Evolutionary conservation across 2,797 vertebrate genomes (phyloP).

Genomic region (Leucoraja ocellata): DNA sequence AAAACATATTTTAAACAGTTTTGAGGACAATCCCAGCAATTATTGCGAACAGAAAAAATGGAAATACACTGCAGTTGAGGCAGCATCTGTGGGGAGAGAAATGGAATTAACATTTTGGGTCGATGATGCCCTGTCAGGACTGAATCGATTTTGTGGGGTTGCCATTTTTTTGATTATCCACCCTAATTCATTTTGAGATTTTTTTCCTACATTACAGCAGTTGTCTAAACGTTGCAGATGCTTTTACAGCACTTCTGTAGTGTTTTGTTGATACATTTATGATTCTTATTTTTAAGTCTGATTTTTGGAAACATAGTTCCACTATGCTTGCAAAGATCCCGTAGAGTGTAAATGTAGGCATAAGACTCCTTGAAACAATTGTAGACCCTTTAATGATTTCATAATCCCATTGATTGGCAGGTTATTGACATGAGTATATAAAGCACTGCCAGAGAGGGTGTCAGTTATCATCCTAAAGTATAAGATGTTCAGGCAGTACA

Average conservation of each 20-base stretch:
- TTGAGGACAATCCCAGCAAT: not conserved
- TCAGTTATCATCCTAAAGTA: not conserved
- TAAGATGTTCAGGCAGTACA: not conserved
- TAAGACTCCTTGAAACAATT: not conserved
- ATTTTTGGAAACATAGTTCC: not conserved
- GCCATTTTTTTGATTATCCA: not conserved
- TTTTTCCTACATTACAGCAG: not conserved
- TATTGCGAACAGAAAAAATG: too few species aligned
- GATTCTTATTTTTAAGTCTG: not conserved
- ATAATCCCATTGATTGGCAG: not conserved
- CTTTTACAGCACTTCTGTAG: not conserved
- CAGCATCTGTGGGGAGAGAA: too few species aligned
- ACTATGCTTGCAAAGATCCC: not conserved
- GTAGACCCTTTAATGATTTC: not conserved
- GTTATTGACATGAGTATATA: not conserved
- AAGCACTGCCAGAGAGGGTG: not conserved
- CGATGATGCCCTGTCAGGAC: too few species aligned
- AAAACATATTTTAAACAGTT: not conserved
- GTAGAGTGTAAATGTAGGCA: too few species aligned
- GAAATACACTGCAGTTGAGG: too few species aligned
- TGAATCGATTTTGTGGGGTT: not conserved
- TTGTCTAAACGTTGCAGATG: not conserved
- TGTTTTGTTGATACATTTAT: not conserved
- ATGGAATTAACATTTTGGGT: too few species aligned
- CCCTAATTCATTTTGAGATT: not conserved